Evolutionary conservation across 2,888 invertebrate species (phyloP).

Genomic region (Neuroscelio doddi): DNA sequence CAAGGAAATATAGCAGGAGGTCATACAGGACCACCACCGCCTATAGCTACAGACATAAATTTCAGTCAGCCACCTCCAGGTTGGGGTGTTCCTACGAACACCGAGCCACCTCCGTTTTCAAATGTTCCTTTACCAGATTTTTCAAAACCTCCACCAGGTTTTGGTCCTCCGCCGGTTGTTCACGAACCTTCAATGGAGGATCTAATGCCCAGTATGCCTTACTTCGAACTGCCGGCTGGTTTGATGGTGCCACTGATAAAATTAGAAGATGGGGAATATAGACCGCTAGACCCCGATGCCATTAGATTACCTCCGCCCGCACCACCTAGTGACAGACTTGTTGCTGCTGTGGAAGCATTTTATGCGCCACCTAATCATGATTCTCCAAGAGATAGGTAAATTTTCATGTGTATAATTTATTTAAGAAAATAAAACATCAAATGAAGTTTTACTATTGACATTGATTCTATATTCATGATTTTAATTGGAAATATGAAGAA

Average conservation of each 20-base stretch:
- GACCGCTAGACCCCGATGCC: conserved; percentile 89
- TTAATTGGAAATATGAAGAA: too few relatives aligned
- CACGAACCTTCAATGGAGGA: conserved; percentile 78
- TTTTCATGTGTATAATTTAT: neutral
- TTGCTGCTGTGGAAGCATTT: conserved; percentile 96
- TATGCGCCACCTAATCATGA: conserved; percentile 96
- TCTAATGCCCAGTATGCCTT: conserved; percentile 91
- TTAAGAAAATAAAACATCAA: too few relatives aligned
- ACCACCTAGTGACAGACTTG: conserved; percentile 92
- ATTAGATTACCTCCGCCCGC: conserved; percentile 96
- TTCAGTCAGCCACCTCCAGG: conserved; percentile 77
- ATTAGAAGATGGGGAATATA: conserved; percentile 92
- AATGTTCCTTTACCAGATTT: conserved; percentile 80
- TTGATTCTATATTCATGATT: too few relatives aligned
- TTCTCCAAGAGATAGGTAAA: conserved; percentile 91
- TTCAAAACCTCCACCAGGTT: conserved; percentile 90
- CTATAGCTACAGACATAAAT: conserved; percentile 74
- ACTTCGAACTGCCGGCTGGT: conserved; percentile 97
- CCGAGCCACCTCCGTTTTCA: conserved; percentile 63
- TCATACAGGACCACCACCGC: conserved; percentile 68
- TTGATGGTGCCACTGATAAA: conserved; percentile 97
- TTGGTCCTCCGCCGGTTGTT: conserved; percentile 72
- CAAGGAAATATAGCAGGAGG: conserved; percentile 61
- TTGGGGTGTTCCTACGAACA: conserved; percentile 70
- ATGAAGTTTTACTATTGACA: too few relatives aligned